Evolutionary conservation across 2,797 vertebrate genomes (phyloP), one percentile per base, ranked within the genome.

Genomic region (Sciurus carolinensis): DNA sequence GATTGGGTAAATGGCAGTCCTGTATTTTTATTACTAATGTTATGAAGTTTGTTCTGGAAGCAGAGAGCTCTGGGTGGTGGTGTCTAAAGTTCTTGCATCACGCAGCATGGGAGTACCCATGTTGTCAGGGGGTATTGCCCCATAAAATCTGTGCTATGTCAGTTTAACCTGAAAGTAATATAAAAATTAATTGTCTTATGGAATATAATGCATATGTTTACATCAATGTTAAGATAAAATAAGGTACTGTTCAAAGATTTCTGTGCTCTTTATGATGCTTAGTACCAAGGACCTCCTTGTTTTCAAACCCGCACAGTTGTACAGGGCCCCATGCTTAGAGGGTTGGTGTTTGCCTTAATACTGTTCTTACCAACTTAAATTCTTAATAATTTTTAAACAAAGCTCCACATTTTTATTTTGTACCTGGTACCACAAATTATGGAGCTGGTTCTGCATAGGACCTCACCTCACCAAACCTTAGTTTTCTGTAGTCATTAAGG

Each of bases 341-440:
- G 14, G 7, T 7, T 18, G 36, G 1, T 83, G 64, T 1, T 92
- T 80, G 52, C 17, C 42, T 86, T 95, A 67, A 57, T 59, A 2
- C 14, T 79, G 22, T 39, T 91, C 26, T 81, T 47, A 62, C n/a
- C 7, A 50, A 62, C 52, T 90, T 93, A 28, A 93, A 90, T 80
- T 91, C 9, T 87, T 89, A 69, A 62, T 90, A 44, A 50, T 39
- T 64, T 91, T 87, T 85, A 13, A 85, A 50, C n/a, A 83, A 36
- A 22, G 5, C 10, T 69, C 24, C 8, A 50, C 12, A 75, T 54
- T 90, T 84, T 71, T 24, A 47, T 54, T 86, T 77, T 95, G 6
- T 15, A 66, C 12, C 54, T 88, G 77, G 14, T 1, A 4, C 14
- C 28, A 72, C 50, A 93, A 44, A 57, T 86, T 93, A 80, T 59